Conservation (phyloP, 2,797 vertebrate genomes). For the Parambassis ranga region DNA sequence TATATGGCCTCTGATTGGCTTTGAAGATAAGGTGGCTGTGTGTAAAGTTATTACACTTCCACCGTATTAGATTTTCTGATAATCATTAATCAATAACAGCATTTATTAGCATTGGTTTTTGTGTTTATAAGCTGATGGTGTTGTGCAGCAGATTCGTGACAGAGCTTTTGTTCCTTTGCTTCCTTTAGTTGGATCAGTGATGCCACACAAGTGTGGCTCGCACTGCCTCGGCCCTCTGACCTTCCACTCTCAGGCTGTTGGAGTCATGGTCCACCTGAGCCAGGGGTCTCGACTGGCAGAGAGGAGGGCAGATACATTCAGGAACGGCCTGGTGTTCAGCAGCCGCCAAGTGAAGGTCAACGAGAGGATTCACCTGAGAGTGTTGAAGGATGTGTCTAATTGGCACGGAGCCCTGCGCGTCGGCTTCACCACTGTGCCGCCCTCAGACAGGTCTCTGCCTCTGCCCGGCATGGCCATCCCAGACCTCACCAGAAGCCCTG, state of each 20-base stretch:
- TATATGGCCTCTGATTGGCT: too few relatives aligned
- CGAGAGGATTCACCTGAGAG: conserved; percentile 75
- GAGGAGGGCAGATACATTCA: conserved; percentile 60
- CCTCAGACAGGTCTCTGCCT: conserved; percentile 59
- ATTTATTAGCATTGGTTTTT: too few relatives aligned
- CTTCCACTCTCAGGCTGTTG: conserved; percentile 75
- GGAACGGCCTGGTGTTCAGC: conserved; percentile 83
- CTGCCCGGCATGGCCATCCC: conserved; percentile 81
- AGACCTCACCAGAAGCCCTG: conserved; percentile 63
- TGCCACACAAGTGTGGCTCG: conserved; percentile 17
- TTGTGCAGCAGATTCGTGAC: neutral
- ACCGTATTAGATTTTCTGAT: too few relatives aligned
- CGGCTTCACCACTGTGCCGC: conserved; percentile 83
- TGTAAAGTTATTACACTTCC: too few relatives aligned
- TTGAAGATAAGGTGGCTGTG: too few relatives aligned
- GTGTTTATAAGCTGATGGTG: too few relatives aligned
- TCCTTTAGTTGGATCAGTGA: neutral
- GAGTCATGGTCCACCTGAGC: conserved; percentile 71
- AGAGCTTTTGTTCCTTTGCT: neutral
- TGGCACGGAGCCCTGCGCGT: conserved; percentile 82
- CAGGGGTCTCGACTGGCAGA: conserved; percentile 28
- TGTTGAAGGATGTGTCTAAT: conserved; percentile 6
- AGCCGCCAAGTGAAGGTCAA: conserved; percentile 62
- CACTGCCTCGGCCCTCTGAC: conserved; percentile 73
- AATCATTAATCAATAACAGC: too few relatives aligned